Percentiles rank a stretch among this genome's conserved stretches.
Conservation (phyloP, 1,140 invertebrate species). For the Nasonia longicornis region DNA sequence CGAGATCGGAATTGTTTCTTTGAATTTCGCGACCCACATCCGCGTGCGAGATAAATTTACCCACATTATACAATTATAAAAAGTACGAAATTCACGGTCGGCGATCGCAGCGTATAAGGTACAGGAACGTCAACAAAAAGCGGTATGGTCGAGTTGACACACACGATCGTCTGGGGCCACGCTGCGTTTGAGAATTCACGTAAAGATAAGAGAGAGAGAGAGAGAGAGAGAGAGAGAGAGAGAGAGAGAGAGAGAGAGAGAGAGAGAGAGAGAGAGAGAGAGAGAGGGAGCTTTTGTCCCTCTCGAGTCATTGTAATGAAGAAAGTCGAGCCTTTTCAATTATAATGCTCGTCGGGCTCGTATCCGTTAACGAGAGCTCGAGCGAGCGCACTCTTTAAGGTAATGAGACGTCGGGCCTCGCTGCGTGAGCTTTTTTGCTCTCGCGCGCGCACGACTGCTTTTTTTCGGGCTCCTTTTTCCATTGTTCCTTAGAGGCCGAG, state of each 20-base stretch:
- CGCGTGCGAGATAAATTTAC: no score
- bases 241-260: no score
- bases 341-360: conserved; percentile 12
- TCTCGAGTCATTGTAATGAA: not conserved
- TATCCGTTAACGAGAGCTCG: conserved; percentile 20
- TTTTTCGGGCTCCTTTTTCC: conserved; percentile 17
- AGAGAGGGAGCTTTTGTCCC: not conserved
- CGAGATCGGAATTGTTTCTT: no score
- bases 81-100: not conserved
- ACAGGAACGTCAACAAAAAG: not conserved
- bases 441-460: not conserved
- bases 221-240: not conserved
- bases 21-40: no score
- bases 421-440: not conserved
- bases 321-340: conserved; percentile 31
- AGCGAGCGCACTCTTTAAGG: conserved; percentile 8
- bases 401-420: conserved; percentile 10
- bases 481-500: not conserved
- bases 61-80: no score
- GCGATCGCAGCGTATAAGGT: not conserved
- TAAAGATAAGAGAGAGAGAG: not conserved
- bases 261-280: no score
- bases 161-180: not conserved
- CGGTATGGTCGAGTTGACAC: not conserved
- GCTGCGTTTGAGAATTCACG: not conserved